A percentile compares a stretch with the other conserved stretches of the same genome.
These are phyloP conservation scores for Gymnoscelis rufifasciata DNA, from an alignment of 2,888 invertebrate species.

Conservation along the genomic window DNA sequence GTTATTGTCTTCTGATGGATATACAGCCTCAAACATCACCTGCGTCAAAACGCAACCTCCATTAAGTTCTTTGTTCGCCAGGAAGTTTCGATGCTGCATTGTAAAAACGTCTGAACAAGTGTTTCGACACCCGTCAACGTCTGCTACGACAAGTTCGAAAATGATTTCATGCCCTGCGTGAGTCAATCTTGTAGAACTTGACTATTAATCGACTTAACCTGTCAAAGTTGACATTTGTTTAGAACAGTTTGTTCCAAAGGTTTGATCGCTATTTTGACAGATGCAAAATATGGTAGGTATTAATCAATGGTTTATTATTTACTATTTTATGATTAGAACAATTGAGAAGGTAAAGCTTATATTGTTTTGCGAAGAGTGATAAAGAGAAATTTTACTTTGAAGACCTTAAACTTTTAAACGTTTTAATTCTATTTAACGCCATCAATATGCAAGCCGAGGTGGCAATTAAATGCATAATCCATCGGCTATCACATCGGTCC, in stretches of 20 bases:
- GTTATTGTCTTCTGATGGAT: conserved; percentile 45
- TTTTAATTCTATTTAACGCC: conserved; percentile 29
- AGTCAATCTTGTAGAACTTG: conserved; percentile 46
- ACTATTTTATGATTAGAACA: neutral
- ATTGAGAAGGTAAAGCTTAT: neutral
- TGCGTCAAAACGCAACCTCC: conserved; percentile 58
- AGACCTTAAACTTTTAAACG: conserved; percentile 5
- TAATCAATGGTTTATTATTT: neutral
- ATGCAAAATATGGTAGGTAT: neutral
- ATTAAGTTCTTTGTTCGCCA: conserved; percentile 64
- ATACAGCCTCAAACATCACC: conserved; percentile 58
- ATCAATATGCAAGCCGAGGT: conserved; percentile 55
- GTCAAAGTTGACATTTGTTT: conserved; percentile 29
- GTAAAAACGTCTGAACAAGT: conserved; percentile 56
- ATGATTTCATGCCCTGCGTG: conserved; percentile 44
- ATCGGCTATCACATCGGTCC: conserved; percentile 55
- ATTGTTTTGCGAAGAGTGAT: neutral
- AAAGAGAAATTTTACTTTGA: conserved; percentile 13
- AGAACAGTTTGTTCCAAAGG: conserved; percentile 14
- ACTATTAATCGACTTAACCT: conserved; percentile 40
- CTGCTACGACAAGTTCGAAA: conserved; percentile 58
- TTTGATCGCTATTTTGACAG: neutral
- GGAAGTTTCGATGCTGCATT: conserved; percentile 49
- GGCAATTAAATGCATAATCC: conserved; percentile 72
- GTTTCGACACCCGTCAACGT: conserved; percentile 70